Conservation (phyloP, 2,797 vertebrate species). For the Squalus acanthias region DNA sequence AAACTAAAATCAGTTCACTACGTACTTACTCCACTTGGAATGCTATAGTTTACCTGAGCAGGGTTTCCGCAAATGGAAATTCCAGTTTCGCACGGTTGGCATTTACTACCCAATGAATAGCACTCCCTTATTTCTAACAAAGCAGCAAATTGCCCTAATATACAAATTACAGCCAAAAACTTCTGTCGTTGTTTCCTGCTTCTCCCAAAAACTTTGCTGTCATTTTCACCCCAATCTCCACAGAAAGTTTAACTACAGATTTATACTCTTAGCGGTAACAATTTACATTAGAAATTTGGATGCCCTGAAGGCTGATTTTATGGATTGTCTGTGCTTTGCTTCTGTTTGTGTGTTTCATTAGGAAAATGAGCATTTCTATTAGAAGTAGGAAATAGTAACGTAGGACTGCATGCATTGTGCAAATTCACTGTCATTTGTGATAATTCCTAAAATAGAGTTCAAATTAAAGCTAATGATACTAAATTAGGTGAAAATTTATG, state of each 20-base stretch:
- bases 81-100: not conserved
- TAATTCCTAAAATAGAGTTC: not conserved
- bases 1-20: not conserved
- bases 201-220: not conserved
- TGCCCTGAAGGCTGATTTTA: not conserved
- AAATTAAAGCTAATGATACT: not conserved
- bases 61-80: not conserved
- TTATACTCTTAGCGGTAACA: not conserved
- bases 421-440: not conserved
- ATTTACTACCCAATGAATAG: not conserved
- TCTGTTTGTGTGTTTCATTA: not conserved
- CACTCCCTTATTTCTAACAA: not conserved
- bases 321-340: not conserved
- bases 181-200: not conserved
- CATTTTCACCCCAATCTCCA: not conserved
- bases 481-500: not conserved
- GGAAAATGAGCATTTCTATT: not conserved
- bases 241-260: not conserved
- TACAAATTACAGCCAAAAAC: not conserved
- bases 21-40: not conserved
- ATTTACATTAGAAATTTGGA: not conserved
- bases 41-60: not conserved
- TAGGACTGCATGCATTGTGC: not conserved
- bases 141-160: not conserved
- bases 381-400: not conserved